Base-by-base conservation (phyloP, 1,140 invertebrate genomes). In the Rhyacophila brunnea region DNA sequence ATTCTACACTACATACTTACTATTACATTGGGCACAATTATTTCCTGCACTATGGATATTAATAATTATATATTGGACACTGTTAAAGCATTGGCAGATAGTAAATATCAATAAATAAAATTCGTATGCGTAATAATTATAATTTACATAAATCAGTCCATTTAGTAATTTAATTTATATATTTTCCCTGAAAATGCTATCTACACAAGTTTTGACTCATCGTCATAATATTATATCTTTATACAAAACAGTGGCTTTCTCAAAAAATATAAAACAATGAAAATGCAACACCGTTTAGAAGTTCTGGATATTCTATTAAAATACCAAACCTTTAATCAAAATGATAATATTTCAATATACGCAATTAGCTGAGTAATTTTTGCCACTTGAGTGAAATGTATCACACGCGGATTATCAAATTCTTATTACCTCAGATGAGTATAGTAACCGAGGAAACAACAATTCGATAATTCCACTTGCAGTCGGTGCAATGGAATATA, bases 101-200 rank as follows among this genome's bases (percentile, higher is more conserved):
- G 56, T 57, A 48, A 19, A 64, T 54, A 58, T 63, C 50, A 58
- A 58, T 63, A 63, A 63, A 52, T 50, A 62, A 57, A 59, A 59
- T 59, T 59, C 48, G 45, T 59, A 45, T 50, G 56, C 58, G 43
- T 35, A 64, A 62, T 62, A 46, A 61, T 58, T 61, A 50, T 58
- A 65, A 53, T 57, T 65, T 52, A 59, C 50, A 65, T 60, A 65
- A 60, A 65, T 65, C 63, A 65, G 63, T 65, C 63, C 63, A 61
- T 57, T 65, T 65, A 65, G 50, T 59, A 52, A 59, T 59, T 59
- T 52, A 65, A 58, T 50, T 65, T 60, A 61, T 60, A 54, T 62
- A 42, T 62, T 53, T 47, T 55, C 53, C 55, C 58, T 52, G 50
- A 61, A 59, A 61, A 64, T 60, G 58, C 63, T 65, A 65, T 60